These are phyloP conservation scores for Tipula confusa DNA, from an alignment of 2,888 invertebrate genomes.

Conservation along the genomic window DNA sequence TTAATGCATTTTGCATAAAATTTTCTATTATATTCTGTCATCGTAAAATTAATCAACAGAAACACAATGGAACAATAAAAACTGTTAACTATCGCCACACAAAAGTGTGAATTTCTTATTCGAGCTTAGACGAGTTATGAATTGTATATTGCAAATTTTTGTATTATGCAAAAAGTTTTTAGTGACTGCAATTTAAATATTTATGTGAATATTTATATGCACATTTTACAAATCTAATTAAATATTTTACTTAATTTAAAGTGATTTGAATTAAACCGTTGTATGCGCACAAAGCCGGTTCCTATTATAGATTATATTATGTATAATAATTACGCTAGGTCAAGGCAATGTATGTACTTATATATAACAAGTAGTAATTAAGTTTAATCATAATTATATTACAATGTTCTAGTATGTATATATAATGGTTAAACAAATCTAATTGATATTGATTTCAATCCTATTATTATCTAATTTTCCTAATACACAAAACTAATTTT, in stretches of 20 bases:
- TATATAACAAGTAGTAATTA: not conserved
- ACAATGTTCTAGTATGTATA: no score
- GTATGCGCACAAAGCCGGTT: not conserved
- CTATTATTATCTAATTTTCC: conserved; percentile 9
- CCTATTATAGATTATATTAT: not conserved
- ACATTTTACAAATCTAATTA: not conserved
- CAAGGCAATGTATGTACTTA: not conserved
- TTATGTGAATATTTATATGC: no score
- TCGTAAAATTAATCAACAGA: not conserved
- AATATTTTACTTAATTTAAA: not conserved
- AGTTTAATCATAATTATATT: not conserved
- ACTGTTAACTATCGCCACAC: not conserved
- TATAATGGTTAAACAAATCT: not conserved
- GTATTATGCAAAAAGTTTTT: not conserved
- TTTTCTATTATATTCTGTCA: not conserved
- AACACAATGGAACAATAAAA: not conserved
- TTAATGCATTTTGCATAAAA: conserved; percentile 8
- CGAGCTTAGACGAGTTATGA: not conserved
- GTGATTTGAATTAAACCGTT: not conserved
- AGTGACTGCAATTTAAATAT: not conserved
- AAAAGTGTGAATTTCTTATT: not conserved
- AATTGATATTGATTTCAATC: not conserved
- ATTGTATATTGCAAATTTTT: not conserved
- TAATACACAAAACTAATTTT: not conserved
- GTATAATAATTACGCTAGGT: not conserved